Base-by-base conservation (phyloP, 2,113 vertebrate genomes). In the Brienomyrus brachyistius region DNA sequence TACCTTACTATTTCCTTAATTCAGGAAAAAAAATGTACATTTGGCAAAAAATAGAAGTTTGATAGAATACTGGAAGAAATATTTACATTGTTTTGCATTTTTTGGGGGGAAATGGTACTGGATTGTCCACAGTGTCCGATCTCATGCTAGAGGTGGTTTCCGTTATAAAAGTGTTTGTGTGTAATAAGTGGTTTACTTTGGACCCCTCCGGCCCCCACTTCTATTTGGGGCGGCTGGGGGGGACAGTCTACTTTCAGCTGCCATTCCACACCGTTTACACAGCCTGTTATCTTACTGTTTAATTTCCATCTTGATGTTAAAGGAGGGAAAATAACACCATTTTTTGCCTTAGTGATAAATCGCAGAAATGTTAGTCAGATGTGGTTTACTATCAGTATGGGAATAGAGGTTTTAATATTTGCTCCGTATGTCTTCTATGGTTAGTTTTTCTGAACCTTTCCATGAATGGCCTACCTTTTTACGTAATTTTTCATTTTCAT, bases 281-380 rank as follows among this genome's bases (percentile, higher is more conserved):
- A 80, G 74, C 35, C 15, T 80, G 35, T 43, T 3, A 80, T 80
- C 35, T 40, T 43, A 43, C 74, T 80, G 2, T 80, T 21, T 43
- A 80, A 80, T 43, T 43, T 43, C 35, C 74, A 80, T 43, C 35
- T 43, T 43, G 15, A 80, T 80, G 35, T 80, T 80, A 80, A 35
- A 80, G 35, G 74, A 80, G 6, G 74, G 1, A 21, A 77, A 80
- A 80, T 35, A 43, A 80, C 2, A 43, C 35, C 74, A 80, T 19
- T 80, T 80, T 80, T 80, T 80, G 74, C 74, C 74, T 80, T 80
- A 80, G 74, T 40, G 35, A 80, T 40, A 80, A 80, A 80, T 80
- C 5, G 74, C 74, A 80, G 43, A 80, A 80, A 77, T 40, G 6
- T 74, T 31, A 80, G 35, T 77, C 15, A 19, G 13, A 80, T 80